Base-by-base conservation (phyloP, 1,140 invertebrate species). In the Drosophila prosaltans region DNA sequence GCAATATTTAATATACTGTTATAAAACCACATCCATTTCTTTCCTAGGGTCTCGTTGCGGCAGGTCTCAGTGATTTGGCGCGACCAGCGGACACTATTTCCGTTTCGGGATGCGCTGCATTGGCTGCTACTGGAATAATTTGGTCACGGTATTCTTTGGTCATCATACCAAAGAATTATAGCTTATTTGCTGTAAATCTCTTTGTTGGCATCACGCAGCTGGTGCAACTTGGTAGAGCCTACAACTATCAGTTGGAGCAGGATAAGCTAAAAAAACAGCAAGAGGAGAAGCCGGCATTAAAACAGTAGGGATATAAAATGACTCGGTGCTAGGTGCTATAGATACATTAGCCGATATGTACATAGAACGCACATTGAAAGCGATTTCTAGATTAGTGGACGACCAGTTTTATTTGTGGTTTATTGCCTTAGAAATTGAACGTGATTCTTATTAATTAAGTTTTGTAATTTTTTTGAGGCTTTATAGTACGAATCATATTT, bases 21-120 rank as follows among this genome's bases (percentile, higher is more conserved):
- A 43, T 7, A 10, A 39, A 61, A 40, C 2, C 41, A 32, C 10
- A 63, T 24, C 10, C 40, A 16, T 2, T 21, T 54, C 2, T 40
- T 11, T 76, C 94, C 55, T 91, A 97, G 96, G 95, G 96, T 30
- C 94, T 97, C 64, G 97, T 98, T 43, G 94, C 98, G 41, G 99
- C 99, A 90, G 98, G 99, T 45, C 94, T 99, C 60, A 96, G 97
- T 84, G 98, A 99, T 93, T 93, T 99, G 69, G 93, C 94, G 58
- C 94, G 98, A 80, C 98, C 98, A 57, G 97, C 97, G 28, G 97
- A 98, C 74, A 95, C 97, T 91, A 94, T 99, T 40, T 99, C 98
- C 86, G 73, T 97, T 36, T 93, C 95, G 69, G 98, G 99, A 93
- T 97, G 97, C 39, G 93, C 92, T 41, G 97, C 98, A 11, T 93